Conservation (phyloP, 2,797 vertebrate genomes). For the Acrocephalus scirpaceus region DNA sequence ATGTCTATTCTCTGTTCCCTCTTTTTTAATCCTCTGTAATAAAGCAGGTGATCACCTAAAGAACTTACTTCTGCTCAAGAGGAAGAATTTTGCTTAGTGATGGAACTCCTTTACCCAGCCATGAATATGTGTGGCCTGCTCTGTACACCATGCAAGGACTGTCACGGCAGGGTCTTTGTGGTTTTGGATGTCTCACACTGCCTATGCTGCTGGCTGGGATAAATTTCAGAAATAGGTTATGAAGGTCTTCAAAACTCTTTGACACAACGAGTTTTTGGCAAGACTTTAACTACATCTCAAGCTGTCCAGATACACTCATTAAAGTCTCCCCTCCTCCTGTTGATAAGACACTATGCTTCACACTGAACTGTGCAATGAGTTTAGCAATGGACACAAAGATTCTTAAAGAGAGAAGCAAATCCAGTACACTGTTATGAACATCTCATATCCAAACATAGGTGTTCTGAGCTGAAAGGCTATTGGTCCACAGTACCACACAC, state of each 20-base stretch:
- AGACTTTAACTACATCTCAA: not conserved
- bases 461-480: not conserved
- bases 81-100: not conserved
- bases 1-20: not conserved
- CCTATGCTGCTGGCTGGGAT: not conserved
- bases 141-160: not conserved
- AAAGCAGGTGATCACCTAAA: not conserved
- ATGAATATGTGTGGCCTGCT: fast-evolving
- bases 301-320: not conserved
- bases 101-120: not conserved
- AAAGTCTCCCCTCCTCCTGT: not conserved
- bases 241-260: not conserved
- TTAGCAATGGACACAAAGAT: not conserved
- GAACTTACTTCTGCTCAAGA: not conserved
- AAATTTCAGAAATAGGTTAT: not conserved
- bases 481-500: not conserved
- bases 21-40: not conserved
- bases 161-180: not conserved
- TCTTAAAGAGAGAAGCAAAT: not conserved
- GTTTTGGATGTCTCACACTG: not conserved
- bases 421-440: not conserved
- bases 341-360: not conserved
- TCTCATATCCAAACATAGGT: not conserved
- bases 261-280: not conserved
- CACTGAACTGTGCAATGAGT: not conserved